These are phyloP conservation scores for Phoenicopterus ruber DNA, from an alignment of 2,113 vertebrate genomes.

Conservation along the genomic window DNA sequence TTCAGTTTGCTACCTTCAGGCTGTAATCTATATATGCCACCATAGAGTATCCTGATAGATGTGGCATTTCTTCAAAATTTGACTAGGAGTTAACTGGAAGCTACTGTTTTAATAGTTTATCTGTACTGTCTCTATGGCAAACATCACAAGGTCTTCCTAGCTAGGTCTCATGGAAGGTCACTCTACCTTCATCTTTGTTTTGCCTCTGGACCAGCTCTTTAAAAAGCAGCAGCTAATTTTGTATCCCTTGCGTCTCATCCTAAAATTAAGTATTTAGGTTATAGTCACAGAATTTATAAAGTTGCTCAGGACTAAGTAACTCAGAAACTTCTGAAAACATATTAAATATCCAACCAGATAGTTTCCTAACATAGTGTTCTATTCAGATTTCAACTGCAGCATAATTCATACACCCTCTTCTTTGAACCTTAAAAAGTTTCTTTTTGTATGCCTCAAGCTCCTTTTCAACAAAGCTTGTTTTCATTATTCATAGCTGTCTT, in stretches of 20 bases:
- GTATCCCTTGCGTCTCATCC: neutral
- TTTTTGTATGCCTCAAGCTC: neutral
- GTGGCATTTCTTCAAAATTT: neutral
- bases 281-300: neutral
- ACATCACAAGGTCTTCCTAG: neutral
- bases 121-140: neutral
- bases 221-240: neutral
- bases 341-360: neutral
- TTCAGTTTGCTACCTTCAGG: neutral
- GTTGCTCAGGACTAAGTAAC: neutral
- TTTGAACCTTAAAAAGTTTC: neutral
- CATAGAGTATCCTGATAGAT: neutral
- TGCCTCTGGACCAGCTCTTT: neutral
- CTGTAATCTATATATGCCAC: neutral
- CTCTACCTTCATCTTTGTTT: neutral
- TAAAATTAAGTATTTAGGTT: neutral
- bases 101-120: neutral
- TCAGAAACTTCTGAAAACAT: neutral
- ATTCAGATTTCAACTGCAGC: neutral
- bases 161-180: neutral
- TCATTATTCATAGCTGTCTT: neutral
- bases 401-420: neutral
- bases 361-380: neutral
- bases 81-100: neutral
- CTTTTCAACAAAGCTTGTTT: neutral